A percentile compares a stretch with the other conserved stretches of the same genome.
Conservation (phyloP, 2,113 vertebrate species). For the Platycercus adscitus region DNA sequence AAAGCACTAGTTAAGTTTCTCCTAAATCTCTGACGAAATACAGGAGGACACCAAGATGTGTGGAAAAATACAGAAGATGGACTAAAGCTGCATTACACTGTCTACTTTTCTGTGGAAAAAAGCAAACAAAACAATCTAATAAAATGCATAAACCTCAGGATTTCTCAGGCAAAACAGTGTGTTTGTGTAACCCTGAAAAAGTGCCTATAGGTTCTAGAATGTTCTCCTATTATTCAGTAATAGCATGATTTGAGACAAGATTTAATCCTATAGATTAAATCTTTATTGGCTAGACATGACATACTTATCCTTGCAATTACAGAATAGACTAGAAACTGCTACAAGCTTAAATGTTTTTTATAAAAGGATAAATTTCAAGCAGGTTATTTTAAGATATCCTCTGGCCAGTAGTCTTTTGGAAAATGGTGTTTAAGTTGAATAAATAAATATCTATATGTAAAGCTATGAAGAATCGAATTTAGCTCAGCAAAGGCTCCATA, state of each 20-base stretch:
- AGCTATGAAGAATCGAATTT: background rate
- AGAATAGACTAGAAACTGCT: background rate
- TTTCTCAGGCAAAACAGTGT: background rate
- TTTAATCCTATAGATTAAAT: background rate
- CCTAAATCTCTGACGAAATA: background rate
- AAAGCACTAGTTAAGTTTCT: background rate
- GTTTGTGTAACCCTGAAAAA: background rate
- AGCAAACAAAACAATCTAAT: background rate
- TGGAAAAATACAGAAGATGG: background rate
- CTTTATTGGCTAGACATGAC: background rate
- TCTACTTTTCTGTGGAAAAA: background rate
- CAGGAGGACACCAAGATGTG: background rate
- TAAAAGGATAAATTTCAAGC: background rate
- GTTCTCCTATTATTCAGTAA: background rate
- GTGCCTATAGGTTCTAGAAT: background rate
- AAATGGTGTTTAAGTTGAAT: background rate
- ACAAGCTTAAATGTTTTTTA: background rate
- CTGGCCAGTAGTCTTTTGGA: background rate
- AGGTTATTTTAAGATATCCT: background rate
- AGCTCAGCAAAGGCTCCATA: background rate
- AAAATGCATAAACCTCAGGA: background rate
- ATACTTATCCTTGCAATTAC: background rate
- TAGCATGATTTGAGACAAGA: background rate
- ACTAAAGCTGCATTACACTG: background rate
- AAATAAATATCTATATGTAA: background rate